Evolutionary conservation across 2,113 vertebrate genomes (phyloP), one percentile per base, ranked within the genome.

Genomic region (Nycticryphes semicollaris): DNA sequence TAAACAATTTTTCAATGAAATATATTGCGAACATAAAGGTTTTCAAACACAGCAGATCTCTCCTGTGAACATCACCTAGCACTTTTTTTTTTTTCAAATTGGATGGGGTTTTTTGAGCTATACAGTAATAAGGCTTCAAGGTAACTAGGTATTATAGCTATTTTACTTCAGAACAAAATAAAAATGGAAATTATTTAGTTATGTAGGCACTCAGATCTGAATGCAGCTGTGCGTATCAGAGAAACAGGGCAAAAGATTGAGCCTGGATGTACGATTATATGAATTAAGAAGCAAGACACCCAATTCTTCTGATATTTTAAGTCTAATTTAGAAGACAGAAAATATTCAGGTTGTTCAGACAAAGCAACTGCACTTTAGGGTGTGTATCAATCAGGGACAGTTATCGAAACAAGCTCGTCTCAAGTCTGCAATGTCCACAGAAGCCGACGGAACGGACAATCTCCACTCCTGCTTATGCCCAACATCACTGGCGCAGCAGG

Each of bases 311-410:
- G 23, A 5, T 72, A 84, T 56, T 89, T 82, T 68, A n/a, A 91
- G 66, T 27, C 35, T 35, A 64, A 84, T 4, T 14, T 39, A 35
- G 9, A 77, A 53, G 30, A 73, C 0, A 54, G 18, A 50, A 48
- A 59, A 88, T 23, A 66, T 60, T 60, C 56, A 37, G 35, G 35
- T 37, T 87, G 33, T 82, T 66, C 57, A 67, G n/a, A 73, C 54
- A 76, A 87, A 83, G 25, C 28, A 59, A 8, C n/a, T 87, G 45
- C 37, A 24, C 35, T 25, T 51, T 4, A 74, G 59, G 62, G 54
- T 41, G 73, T 0, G 0, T 57, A 73, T 43, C n/a, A 51, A 3
- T 31, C 53, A 53, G 0, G 20, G 39, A 60, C 0, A 57, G 56
- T 10, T 35, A 48, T 23, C 0, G 1, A 69, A 86, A 84, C 21